phyloP scores from a whole-genome alignment of 2,113 vertebrate genomes.

The Cichladusa arquata region DNA sequence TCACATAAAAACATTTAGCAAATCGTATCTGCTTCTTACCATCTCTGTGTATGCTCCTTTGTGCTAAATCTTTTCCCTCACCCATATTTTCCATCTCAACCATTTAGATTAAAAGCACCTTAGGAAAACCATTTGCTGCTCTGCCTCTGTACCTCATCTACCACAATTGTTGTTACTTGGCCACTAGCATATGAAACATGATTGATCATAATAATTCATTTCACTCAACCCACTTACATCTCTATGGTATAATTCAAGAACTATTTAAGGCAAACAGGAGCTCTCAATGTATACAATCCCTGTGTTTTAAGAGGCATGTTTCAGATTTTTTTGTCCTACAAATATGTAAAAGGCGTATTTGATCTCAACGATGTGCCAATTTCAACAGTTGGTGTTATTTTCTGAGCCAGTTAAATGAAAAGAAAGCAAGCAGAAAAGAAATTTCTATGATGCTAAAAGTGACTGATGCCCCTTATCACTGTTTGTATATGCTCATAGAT shows the following conservation, averaged over 20 bases:
- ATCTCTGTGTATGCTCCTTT: neutral
- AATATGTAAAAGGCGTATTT: neutral
- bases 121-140: neutral
- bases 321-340: neutral
- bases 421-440: neutral
- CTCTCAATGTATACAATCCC: neutral
- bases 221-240: neutral
- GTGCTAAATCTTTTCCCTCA: neutral
- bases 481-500: neutral
- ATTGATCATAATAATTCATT: conserved; percentile 25
- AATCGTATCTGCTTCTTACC: neutral
- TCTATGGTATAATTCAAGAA: neutral
- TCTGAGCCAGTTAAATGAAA: neutral
- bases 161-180: neutral
- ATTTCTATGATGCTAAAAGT: neutral
- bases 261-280: neutral
- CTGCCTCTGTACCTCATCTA: neutral
- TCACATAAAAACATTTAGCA: neutral
- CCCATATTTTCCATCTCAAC: neutral
- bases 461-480: neutral
- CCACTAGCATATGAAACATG: neutral
- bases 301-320: neutral
- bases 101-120: conserved; percentile 1
- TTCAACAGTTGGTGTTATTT: neutral
- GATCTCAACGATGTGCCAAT: rapidly evolving